Evolutionary conservation across 2,113 vertebrate genomes (phyloP).

Genomic region (Zapornia atra): DNA sequence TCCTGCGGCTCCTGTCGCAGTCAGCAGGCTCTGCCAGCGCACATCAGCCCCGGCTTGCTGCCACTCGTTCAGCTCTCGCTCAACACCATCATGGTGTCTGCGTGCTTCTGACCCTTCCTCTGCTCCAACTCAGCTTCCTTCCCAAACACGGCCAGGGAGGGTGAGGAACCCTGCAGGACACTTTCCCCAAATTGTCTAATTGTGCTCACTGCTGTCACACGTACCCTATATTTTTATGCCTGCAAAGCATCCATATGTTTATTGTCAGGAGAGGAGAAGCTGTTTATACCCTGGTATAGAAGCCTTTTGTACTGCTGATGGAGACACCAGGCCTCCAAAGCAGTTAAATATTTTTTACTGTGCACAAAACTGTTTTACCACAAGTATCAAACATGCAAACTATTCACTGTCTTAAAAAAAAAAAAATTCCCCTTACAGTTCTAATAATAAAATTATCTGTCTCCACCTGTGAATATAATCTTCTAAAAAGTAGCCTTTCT

Average conservation of each 20-base stretch:
- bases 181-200: background rate
- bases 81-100: background rate
- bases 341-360: background rate
- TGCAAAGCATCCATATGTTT: background rate
- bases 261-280: background rate
- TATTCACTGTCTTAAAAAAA: background rate
- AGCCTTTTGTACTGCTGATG: background rate
- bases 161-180: background rate
- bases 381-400: background rate
- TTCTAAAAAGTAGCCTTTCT: conserved; percentile 6
- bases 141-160: background rate
- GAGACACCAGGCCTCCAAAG: background rate
- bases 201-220: background rate
- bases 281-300: background rate
- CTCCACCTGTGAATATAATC: background rate
- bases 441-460: background rate
- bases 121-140: background rate
- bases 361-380: background rate
- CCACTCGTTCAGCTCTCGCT: background rate
- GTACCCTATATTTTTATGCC: background rate
- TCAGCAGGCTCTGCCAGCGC: conserved; percentile 2
- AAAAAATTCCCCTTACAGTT: background rate
- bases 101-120: background rate
- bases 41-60: background rate
- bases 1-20: background rate